These are phyloP conservation scores for Anodontia alba DNA, from an alignment of 2,888 invertebrate genomes.

Conservation along the genomic window DNA sequence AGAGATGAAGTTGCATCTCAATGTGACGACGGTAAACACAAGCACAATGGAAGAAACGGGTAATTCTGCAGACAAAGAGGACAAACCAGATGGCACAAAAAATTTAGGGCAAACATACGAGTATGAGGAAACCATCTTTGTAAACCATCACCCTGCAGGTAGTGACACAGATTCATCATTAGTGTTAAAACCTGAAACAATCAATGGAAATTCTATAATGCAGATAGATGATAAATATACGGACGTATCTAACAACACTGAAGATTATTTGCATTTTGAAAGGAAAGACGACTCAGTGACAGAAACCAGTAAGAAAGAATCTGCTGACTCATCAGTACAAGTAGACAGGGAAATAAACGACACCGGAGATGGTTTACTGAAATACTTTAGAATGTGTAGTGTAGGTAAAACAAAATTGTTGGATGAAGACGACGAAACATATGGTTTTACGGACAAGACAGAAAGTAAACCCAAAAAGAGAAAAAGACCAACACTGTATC, in stretches of 20 bases:
- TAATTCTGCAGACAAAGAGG: not conserved
- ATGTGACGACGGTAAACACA: not conserved
- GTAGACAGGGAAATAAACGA: not conserved
- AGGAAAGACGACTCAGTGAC: too few relatives aligned
- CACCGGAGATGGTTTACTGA: conserved; percentile 37
- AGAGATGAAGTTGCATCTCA: not conserved
- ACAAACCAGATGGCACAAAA: not conserved
- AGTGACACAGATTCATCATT: too few relatives aligned
- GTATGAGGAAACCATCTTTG: too few relatives aligned
- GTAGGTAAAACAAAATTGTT: conserved; percentile 28
- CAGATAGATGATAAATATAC: too few relatives aligned
- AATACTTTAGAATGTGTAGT: conserved; percentile 30
- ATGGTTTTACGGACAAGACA: conserved; percentile 19
- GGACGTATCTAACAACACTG: too few relatives aligned
- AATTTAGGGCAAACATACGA: too few relatives aligned
- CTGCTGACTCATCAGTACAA: not conserved
- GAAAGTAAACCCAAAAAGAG: not conserved
- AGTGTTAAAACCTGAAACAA: too few relatives aligned
- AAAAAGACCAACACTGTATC: not conserved
- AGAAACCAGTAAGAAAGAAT: too few relatives aligned
- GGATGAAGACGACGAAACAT: conserved; percentile 38
- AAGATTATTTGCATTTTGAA: too few relatives aligned
- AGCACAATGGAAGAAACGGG: not conserved
- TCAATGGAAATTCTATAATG: too few relatives aligned
- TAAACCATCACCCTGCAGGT: too few relatives aligned